Conservation (phyloP, 2,888 invertebrate genomes). For the Oscheius sp. region DNA sequence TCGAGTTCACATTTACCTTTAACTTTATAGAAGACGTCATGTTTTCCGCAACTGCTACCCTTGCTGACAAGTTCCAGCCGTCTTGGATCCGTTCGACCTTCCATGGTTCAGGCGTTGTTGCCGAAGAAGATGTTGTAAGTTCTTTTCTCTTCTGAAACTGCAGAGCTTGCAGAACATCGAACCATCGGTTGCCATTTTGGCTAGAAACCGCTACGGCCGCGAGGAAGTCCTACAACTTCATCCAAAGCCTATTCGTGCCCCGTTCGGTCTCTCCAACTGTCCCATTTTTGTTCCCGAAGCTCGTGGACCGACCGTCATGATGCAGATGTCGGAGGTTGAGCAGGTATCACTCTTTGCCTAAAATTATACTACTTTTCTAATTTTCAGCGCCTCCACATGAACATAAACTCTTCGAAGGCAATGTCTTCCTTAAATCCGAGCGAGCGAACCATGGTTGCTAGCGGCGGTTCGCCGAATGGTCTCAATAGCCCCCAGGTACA, state of each 20-base stretch:
- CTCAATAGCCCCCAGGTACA: constrained; percentile 23
- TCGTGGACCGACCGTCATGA: constrained; percentile 58
- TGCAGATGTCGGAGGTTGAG: constrained; percentile 63
- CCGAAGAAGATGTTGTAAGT: constrained; percentile 31
- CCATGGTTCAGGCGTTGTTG: constrained; percentile 32
- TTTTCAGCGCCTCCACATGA: constrained; percentile 64
- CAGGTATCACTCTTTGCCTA: constrained; percentile 48
- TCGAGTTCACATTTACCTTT: too few relatives aligned
- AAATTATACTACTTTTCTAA: not conserved
- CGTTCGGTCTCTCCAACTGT: constrained; percentile 63
- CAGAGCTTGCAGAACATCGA: constrained; percentile 36
- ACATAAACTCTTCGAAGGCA: constrained; percentile 71
- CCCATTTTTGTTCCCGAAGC: constrained; percentile 64
- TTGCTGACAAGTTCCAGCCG: constrained; percentile 31
- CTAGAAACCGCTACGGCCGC: constrained; percentile 87
- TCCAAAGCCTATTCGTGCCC: constrained; percentile 66
- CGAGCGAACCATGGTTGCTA: constrained; percentile 49
- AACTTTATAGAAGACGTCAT: too few relatives aligned
- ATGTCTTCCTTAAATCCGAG: constrained; percentile 58
- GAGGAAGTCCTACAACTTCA: constrained; percentile 95
- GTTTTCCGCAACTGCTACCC: not conserved
- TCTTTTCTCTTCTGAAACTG: not conserved
- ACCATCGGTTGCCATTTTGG: constrained; percentile 75
- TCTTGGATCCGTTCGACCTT: constrained; percentile 54
- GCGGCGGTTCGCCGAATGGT: constrained; percentile 37